Evolutionary conservation across 2,113 vertebrate genomes (phyloP).

Genomic region (Dipodomys merriami): DNA sequence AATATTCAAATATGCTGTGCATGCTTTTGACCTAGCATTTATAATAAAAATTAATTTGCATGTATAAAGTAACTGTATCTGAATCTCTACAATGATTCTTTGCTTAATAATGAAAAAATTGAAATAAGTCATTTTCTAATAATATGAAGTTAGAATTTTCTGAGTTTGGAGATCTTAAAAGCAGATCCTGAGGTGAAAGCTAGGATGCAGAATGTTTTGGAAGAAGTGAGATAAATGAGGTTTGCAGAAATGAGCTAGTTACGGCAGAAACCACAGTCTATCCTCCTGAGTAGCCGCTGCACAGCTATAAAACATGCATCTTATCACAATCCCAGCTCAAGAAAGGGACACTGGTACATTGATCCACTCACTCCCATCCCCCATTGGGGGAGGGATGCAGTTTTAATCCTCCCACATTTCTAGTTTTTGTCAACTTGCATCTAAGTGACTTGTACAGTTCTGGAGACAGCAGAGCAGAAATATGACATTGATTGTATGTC

Average conservation of each 20-base stretch:
- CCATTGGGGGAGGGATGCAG: not conserved
- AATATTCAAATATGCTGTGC: not conserved
- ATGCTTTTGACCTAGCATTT: conserved; percentile 3
- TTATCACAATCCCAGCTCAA: not conserved
- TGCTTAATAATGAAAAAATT: conserved; percentile 8
- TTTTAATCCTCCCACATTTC: not conserved
- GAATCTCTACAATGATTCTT: not conserved
- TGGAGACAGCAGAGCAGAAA: not conserved
- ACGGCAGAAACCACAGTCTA: not conserved
- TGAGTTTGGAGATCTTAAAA: not conserved
- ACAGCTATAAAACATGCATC: not conserved
- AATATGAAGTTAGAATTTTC: not conserved
- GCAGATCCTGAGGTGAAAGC: not conserved
- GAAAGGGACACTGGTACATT: not conserved
- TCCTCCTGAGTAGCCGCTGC: not conserved
- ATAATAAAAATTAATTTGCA: not conserved
- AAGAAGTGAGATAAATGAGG: not conserved
- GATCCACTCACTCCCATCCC: not conserved
- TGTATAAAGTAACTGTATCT: not conserved
- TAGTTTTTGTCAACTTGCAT: not conserved
- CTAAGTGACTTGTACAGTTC: not conserved
- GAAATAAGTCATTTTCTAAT: conserved; percentile 1
- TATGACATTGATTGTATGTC: not conserved
- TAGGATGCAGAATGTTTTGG: not conserved
- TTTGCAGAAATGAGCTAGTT: not conserved